Conservation (phyloP, 2,797 vertebrate species). For the Hirundo rustica region DNA sequence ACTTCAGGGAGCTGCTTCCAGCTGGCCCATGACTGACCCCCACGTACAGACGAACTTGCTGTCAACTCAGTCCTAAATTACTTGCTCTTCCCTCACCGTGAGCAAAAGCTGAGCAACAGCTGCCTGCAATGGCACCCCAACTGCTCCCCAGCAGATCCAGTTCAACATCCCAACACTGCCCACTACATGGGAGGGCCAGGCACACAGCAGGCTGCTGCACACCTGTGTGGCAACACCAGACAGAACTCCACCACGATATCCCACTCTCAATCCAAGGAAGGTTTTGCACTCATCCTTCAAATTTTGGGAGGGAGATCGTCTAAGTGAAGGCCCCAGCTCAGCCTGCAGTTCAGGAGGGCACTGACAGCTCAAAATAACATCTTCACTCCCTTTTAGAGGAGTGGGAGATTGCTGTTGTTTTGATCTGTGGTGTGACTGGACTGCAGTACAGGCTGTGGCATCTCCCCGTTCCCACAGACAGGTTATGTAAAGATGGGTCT, state of each 20-base stretch:
- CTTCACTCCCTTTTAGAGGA: background rate
- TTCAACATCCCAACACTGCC: background rate
- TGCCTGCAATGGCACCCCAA: background rate
- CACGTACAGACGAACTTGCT: background rate
- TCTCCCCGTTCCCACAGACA: background rate
- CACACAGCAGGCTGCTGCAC: background rate
- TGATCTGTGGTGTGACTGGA: background rate
- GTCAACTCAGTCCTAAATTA: background rate
- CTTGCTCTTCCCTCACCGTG: background rate
- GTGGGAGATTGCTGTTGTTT: background rate
- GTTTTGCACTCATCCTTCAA: background rate
- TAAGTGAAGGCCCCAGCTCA: background rate
- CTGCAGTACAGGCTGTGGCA: background rate
- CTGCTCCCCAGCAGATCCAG: background rate
- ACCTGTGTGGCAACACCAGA: background rate
- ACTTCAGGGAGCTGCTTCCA: background rate
- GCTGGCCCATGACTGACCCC: fast-evolving
- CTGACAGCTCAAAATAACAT: background rate
- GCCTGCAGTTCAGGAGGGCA: background rate
- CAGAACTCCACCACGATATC: background rate
- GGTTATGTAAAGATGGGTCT: background rate
- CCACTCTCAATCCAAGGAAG: background rate
- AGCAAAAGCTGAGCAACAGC: background rate
- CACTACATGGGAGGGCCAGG: background rate
- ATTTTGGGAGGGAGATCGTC: background rate